Conservation (phyloP, 30 jellyfish, hydroid and myxozoan species). For the Catostylus mosaicus region DNA sequence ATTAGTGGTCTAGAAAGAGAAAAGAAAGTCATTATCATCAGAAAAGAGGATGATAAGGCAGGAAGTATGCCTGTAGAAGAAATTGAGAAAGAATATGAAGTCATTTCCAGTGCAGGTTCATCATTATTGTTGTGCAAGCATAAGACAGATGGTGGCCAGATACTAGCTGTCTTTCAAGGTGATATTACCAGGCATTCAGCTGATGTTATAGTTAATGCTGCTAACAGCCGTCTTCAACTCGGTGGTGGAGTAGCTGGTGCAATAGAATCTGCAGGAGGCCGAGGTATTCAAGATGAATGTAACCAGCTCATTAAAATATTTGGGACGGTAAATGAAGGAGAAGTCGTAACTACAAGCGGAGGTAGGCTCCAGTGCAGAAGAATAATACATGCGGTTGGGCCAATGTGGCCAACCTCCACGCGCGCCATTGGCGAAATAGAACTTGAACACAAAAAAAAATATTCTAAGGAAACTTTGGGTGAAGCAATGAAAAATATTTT, state of each 20-base stretch:
- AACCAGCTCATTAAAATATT: not conserved
- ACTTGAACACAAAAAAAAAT: not conserved
- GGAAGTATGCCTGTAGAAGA: constrained; percentile 14
- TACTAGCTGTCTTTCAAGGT: constrained; percentile 36
- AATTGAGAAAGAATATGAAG: not conserved
- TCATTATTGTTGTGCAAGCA: constrained; percentile 1
- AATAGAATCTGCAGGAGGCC: constrained; percentile 28
- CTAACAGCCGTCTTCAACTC: constrained; percentile 13
- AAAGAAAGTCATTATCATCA: constrained; percentile 24
- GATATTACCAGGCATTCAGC: constrained; percentile 40
- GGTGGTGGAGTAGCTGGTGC: constrained; percentile 75
- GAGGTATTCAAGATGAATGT: constrained; percentile 41
- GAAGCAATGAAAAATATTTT: constrained; percentile 27
- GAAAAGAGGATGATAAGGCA: constrained; percentile 4
- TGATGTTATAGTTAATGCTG: constrained; percentile 54
- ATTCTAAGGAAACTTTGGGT: not conserved
- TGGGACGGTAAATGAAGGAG: constrained; percentile 26
- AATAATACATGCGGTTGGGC: constrained; percentile 58
- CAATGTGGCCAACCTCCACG: constrained; percentile 28
- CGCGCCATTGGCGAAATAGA: constrained; percentile 21
- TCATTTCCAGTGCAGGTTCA: not conserved
- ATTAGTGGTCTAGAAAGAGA: constrained; percentile 5
- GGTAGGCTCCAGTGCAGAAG: constrained; percentile 27
- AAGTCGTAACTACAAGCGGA: constrained; percentile 40
- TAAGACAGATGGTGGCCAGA: not conserved